Evolutionary conservation across 2,113 vertebrate genomes (phyloP).

Genomic region (Halichoeres trimaculatus): DNA sequence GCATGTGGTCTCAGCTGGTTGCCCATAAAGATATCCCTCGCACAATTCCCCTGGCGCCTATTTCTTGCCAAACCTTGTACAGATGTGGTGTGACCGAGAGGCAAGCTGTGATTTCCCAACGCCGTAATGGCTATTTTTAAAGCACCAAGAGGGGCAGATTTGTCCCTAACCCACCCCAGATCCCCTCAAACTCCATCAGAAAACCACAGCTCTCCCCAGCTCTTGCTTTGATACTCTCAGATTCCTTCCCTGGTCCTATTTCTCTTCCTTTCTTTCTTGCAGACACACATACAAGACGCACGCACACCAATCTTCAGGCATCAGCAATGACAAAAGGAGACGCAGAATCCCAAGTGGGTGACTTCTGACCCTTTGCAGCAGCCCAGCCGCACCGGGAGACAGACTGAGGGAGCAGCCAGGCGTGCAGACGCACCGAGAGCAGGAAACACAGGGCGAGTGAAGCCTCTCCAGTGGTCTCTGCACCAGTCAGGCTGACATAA

Average conservation of each 20-base stretch:
- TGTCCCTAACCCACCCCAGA: conserved; percentile 48
- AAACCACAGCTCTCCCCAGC: conserved; percentile 39
- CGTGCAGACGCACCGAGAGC: conserved; percentile 54
- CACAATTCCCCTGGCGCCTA: conserved; percentile 45
- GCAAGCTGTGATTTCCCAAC: conserved; percentile 61
- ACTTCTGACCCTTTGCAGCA: conserved; percentile 69
- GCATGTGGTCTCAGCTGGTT: conserved; percentile 77
- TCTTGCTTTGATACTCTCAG: conserved; percentile 28
- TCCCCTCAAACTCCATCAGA: conserved; percentile 35
- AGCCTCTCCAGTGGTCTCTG: conserved; percentile 42
- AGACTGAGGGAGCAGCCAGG: conserved; percentile 55
- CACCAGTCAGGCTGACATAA: conserved; percentile 46
- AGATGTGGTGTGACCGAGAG: conserved; percentile 60
- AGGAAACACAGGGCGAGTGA: conserved; percentile 45
- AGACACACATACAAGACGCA: conserved; percentile 8
- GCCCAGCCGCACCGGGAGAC: conserved; percentile 42
- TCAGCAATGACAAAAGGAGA: conserved; percentile 70
- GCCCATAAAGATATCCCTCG: conserved; percentile 50
- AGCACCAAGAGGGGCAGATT: conserved; percentile 30
- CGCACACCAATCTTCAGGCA: conserved; percentile 42
- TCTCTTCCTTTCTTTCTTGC: conserved; percentile 5
- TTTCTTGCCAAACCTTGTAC: conserved; percentile 45
- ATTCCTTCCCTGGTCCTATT: conserved; percentile 27
- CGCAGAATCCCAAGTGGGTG: conserved; percentile 62
- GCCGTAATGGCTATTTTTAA: conserved; percentile 58